Conservation (phyloP, 2,797 vertebrate species). For the Arremon brunneinucha region DNA sequence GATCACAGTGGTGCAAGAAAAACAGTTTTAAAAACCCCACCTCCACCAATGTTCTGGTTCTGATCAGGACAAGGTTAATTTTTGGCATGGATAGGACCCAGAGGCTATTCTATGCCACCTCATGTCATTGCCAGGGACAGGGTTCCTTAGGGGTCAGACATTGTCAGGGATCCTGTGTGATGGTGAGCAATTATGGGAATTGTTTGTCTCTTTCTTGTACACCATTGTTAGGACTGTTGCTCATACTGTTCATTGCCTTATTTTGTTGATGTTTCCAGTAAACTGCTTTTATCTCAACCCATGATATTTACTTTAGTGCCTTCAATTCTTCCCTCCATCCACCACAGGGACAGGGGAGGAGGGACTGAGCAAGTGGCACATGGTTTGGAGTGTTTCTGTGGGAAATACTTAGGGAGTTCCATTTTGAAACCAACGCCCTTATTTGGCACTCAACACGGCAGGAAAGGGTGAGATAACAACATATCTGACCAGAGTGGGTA, state of each 20-base stretch:
- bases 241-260: neutral
- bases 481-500: neutral
- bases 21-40: rapidly evolving
- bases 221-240: too few species aligned
- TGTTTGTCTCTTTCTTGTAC: neutral
- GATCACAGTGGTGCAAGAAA: neutral
- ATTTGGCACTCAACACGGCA: neutral
- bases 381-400: neutral
- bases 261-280: neutral
- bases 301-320: neutral
- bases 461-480: neutral
- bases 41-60: neutral
- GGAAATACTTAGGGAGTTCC: neutral
- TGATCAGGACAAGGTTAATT: neutral
- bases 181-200: neutral
- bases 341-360: rapidly evolving
- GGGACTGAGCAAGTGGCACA: neutral
- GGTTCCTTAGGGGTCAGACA: too few species aligned
- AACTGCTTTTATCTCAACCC: neutral
- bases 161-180: neutral
- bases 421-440: neutral
- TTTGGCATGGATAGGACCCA: neutral
- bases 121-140: neutral
- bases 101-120: neutral
- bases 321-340: neutral